Evolutionary conservation across 2,113 vertebrate species (phyloP), one percentile per base, ranked within the genome.

Genomic region (Todiramphus saurophagus): DNA sequence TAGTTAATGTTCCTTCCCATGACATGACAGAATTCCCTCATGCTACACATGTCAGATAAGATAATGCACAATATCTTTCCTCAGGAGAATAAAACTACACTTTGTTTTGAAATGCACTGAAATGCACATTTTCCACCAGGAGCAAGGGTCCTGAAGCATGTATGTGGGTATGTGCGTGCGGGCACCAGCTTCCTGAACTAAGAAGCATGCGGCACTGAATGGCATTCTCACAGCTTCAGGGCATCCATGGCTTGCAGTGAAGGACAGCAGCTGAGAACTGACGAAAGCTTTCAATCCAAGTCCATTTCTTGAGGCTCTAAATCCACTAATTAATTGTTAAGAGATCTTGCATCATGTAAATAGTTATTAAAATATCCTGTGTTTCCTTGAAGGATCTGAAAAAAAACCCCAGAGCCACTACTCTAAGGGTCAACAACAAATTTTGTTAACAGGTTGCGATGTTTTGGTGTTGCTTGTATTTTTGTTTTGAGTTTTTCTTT

Each of bases 91-190:
- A 39, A 77, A 53, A 28, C 16, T 63, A 16, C 27, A 13, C 53
- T 59, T 43, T 43, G 2, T 33, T 81, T 12, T 25, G 80, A 23
- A 24, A 77, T 12, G 41, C 41, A 48, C 1, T 5, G 23, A 76
- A 77, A 28, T 20, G 37, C 1, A 0, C 8, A 4, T 74, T 88
- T 31, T 46, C 28, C 12, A 33, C 7, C 11, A 33, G 24, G 12
- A 78, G 11, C 39, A 9, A 1, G 21, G 60, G 17, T 33, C 5
- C 50, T 50, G 31, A 44, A 35, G 28, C 0, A 0, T 21, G 20
- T 17, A 74, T 41, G n/a, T 31, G 53, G 33, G 4, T 0, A 0
- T 7, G 35, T 46, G 43, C 37, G 11, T 41, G 25, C 35, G 39
- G 12, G 16, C 41, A 10, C 60, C 41, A 69, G 10, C 59, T 74